Percentiles rank a stretch among this genome's conserved stretches.
Evolutionary conservation across 2,113 vertebrate species (phyloP).

Genomic region (Nicator chloris): DNA sequence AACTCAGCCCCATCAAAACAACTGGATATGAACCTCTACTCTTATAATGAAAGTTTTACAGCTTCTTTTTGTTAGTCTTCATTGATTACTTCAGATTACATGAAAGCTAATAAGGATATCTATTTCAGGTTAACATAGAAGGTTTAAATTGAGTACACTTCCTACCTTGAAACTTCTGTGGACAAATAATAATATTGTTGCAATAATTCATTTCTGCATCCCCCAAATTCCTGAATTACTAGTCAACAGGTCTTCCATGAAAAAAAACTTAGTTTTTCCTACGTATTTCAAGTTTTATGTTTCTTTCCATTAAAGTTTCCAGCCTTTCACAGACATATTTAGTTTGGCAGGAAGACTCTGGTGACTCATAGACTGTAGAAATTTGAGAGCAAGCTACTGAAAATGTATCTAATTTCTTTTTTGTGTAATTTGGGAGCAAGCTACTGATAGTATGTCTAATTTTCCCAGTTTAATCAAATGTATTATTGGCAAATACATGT

Average conservation of each 20-base stretch:
- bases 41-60: not conserved
- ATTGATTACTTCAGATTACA: not conserved
- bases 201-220: slow-evolving; percentile 36
- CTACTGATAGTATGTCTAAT: slow-evolving; percentile 75
- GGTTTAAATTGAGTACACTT: not conserved
- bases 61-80: not conserved
- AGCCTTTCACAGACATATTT: slow-evolving; percentile 81
- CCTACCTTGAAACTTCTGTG: not conserved
- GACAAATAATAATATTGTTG: not conserved
- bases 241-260: slow-evolving; percentile 74
- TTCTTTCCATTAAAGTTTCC: slow-evolving; percentile 82
- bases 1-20: not conserved
- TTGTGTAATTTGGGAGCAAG: slow-evolving; percentile 75
- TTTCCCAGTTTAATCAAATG: slow-evolving; percentile 69
- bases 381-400: slow-evolving; percentile 84
- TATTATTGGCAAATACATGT: slow-evolving; percentile 63
- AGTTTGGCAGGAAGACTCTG: slow-evolving; percentile 77
- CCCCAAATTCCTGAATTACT: slow-evolving; percentile 67
- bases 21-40: not conserved
- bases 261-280: slow-evolving; percentile 73
- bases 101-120: not conserved
- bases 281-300: slow-evolving; percentile 77
- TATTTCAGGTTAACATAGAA: not conserved
- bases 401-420: slow-evolving; percentile 80
- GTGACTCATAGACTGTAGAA: slow-evolving; percentile 81